Evolutionary conservation across 2,113 vertebrate genomes (phyloP).

Genomic region (Pithys albifrons): DNA sequence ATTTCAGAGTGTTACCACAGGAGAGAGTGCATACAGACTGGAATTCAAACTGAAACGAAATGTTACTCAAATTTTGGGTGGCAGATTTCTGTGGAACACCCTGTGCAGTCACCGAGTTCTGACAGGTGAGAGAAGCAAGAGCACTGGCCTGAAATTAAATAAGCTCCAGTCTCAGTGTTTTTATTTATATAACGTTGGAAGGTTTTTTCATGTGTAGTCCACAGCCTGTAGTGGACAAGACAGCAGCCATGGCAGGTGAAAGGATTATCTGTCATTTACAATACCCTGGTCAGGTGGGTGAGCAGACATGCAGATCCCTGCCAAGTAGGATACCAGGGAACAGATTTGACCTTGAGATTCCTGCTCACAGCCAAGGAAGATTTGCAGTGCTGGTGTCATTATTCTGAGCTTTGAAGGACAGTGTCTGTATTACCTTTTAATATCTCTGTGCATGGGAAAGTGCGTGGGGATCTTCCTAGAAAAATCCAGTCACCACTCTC

Average conservation of each 20-base stretch:
- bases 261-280: constrained; percentile 57
- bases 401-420: constrained; percentile 5
- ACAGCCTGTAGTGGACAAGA: neutral
- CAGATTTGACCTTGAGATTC: constrained; percentile 57
- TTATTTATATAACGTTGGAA: neutral
- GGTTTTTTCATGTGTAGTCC: neutral
- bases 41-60: neutral
- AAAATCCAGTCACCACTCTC: neutral
- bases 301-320: constrained; percentile 51
- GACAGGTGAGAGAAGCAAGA: neutral
- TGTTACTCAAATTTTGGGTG: neutral
- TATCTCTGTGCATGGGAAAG: neutral
- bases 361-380: constrained; percentile 32
- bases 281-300: constrained; percentile 11
- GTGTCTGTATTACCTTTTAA: neutral
- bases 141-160: neutral
- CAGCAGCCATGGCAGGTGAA: neutral
- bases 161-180: neutral
- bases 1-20: constrained; percentile 37
- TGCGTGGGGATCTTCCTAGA: neutral
- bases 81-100: neutral
- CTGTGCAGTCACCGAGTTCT: neutral
- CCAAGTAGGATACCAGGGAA: constrained; percentile 58
- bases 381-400: neutral
- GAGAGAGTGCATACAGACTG: neutral